Base-by-base conservation (phyloP, 2,888 invertebrate species). In the Ypsolopha sequella region DNA sequence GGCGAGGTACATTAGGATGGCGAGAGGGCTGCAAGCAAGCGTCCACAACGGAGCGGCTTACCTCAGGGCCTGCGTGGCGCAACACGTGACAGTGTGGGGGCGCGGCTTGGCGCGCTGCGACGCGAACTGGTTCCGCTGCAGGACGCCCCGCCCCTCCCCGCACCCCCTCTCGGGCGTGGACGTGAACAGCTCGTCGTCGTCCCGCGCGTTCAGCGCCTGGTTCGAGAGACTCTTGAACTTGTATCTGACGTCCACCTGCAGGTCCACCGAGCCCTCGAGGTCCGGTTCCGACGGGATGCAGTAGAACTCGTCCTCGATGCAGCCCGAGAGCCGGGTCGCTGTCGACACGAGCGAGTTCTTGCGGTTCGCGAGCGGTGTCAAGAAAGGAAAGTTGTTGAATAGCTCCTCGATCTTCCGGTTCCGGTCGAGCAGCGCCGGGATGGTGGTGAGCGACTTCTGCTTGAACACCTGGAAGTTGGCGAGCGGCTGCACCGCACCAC, bases 281-380 rank as follows among this genome's bases (percentile, higher is more conserved):
- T 80, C 81, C 0, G 79, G 77, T 2, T 79, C 73, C 0, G 78
- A 75, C 7, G 77, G 73, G 41, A 82, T 69, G 65, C 80, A 76
- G 64, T 82, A 85, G 67, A 87, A 81, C 64, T 85, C 84, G 65
- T 84, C 86, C 67, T 86, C 85, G 43, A 80, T 61, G 55, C 82
- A 82, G 8, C 85, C 84, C 35, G 81, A 75, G 48, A 81, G 71
- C 0, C 82, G 57, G 54, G 65, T 64, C 51, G 78, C 74, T 55
- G 70, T 66, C 48, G 76, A 67, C 46, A 76, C 14, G 85, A 86
- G 60, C 13, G 87, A 86, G 60, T 70, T 78, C 73, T 85, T 86
- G 4, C 90, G 66, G 64, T 88, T 84, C 52, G 89, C 87, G 44
- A 89, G 77, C 49, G 90, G 90, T 53, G 90, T 90, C 56, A 90